Conservation (phyloP, 2,113 vertebrate species). For the Cyanoderma ruficeps region DNA sequence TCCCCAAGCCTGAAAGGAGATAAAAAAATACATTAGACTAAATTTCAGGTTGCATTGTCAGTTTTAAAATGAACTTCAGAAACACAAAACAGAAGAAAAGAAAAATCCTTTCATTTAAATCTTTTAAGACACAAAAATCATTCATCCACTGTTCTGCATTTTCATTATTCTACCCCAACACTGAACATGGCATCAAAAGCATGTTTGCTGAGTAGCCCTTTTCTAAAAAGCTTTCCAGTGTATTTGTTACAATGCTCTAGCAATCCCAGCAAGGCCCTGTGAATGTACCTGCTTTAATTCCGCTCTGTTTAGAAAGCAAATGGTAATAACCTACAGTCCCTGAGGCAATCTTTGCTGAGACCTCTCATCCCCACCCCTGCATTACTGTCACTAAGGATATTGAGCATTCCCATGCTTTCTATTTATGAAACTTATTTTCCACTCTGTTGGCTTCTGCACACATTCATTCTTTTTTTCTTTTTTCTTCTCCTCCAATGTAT, state of each 20-base stretch:
- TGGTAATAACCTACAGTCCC: neutral
- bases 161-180: neutral
- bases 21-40: neutral
- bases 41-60: neutral
- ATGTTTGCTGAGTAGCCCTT: neutral
- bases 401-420: constrained; percentile 49
- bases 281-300: constrained; percentile 4
- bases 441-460: neutral
- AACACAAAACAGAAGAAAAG: neutral
- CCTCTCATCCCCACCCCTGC: neutral
- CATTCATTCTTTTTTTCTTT: neutral
- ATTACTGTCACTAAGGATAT: constrained; percentile 1
- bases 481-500: neutral
- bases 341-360: neutral
- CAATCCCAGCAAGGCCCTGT: neutral
- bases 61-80: neutral
- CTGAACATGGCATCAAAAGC: neutral
- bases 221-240: neutral
- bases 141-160: neutral
- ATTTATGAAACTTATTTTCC: constrained; percentile 42
- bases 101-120: neutral
- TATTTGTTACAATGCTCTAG: neutral
- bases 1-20: constrained; percentile 69
- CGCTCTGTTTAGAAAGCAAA: constrained; percentile 13
- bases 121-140: neutral